Evolutionary conservation across 2,888 invertebrate species (phyloP).

Genomic region (Eilema depressum): DNA sequence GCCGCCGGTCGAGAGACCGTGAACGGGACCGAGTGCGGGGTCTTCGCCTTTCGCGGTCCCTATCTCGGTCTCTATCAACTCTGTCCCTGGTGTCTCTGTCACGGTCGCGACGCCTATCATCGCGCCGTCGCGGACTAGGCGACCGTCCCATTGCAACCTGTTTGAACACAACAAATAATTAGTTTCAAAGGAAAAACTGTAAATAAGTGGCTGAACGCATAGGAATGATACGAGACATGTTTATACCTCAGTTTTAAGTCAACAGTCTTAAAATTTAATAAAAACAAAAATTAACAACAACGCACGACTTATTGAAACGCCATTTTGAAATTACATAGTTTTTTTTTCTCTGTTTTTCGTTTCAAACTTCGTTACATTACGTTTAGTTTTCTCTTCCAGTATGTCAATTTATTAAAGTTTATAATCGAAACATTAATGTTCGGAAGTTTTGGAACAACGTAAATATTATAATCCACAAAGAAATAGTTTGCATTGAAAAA

Average conservation of each 20-base stretch:
- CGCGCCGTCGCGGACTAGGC: constrained; percentile 83
- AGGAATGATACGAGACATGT: constrained; percentile 18
- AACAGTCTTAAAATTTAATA: constrained; percentile 77
- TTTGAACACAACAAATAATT: constrained; percentile 26
- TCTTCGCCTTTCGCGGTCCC: constrained; percentile 78
- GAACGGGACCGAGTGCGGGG: constrained; percentile 78
- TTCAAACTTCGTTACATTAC: constrained; percentile 26
- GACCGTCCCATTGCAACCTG: constrained; percentile 80
- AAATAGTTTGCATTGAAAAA: not conserved
- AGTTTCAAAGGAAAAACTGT: not conserved
- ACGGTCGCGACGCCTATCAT: constrained; percentile 69
- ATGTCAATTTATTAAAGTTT: not conserved
- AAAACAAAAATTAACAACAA: constrained; percentile 74
- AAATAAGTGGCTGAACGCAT: not conserved
- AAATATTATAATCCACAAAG: not conserved
- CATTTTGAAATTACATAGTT: constrained; percentile 70
- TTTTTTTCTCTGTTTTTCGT: constrained; percentile 38
- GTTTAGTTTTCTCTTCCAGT: constrained; percentile 48
- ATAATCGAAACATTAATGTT: not conserved
- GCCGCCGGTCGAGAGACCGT: constrained; percentile 76
- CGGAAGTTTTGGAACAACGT: not conserved
- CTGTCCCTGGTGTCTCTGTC: constrained; percentile 37
- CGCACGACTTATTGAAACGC: constrained; percentile 77
- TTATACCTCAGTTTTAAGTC: constrained; percentile 74
- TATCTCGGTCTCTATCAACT: constrained; percentile 66